phyloP scores from a whole-genome alignment of 1,140 invertebrate species.

The Procambarus virginalis region DNA sequence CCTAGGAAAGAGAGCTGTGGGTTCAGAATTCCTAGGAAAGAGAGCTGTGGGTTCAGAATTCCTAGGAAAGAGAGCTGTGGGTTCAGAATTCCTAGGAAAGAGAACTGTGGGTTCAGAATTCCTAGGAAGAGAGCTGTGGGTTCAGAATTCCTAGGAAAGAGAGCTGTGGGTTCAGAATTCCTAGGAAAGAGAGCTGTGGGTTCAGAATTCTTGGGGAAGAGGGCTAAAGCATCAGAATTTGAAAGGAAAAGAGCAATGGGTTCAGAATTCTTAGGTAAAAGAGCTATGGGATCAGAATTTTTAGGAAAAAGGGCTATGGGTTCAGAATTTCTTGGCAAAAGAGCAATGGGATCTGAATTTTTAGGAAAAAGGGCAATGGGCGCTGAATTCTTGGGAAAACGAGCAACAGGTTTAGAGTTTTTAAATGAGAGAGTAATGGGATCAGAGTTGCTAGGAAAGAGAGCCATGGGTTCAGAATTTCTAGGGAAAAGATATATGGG shows the following conservation, averaged over 20 bases:
- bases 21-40: conserved; percentile 57
- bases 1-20: conserved; percentile 51
- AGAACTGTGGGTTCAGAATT: conserved; percentile 55
- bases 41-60: conserved; percentile 57
- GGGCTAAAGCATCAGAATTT: conserved; percentile 44
- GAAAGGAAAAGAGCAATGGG: conserved; percentile 44
- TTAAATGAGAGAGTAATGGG: conserved; percentile 17
- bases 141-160: conserved; percentile 51
- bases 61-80: conserved; percentile 46
- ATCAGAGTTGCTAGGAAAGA: conserved; percentile 29
- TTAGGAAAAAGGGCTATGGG: conserved; percentile 37
- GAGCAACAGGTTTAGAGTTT: background rate
- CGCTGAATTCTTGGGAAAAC: conserved; percentile 18
- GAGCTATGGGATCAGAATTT: conserved; percentile 46
- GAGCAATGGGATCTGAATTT: conserved; percentile 30
- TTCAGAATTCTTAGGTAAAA: conserved; percentile 43
- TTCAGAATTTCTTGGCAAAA: conserved; percentile 25
- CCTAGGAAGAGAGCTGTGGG: conserved; percentile 48
- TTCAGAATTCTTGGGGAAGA: conserved; percentile 45
- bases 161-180: conserved; percentile 60
- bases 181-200: conserved; percentile 53
- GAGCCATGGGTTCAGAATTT: background rate
- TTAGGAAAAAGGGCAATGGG: conserved; percentile 30
- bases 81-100: conserved; percentile 54
- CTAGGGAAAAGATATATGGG: background rate